Evolutionary conservation across 2,888 invertebrate genomes (phyloP).

Genomic region (Acronicta leporina): DNA sequence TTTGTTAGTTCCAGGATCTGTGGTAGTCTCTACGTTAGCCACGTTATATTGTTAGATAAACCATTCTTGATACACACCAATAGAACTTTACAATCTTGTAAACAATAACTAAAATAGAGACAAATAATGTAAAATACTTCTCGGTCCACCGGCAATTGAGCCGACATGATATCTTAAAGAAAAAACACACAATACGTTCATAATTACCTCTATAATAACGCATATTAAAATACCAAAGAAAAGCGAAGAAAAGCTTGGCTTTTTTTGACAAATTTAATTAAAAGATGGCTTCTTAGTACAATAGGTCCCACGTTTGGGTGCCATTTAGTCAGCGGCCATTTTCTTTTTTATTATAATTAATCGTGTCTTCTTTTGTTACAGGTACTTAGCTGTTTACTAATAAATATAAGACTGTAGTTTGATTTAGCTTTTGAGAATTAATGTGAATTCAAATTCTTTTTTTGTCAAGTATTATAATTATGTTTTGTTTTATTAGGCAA

Average conservation of each 20-base stretch:
- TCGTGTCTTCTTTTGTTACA: constrained; percentile 66
- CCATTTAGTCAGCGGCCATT: constrained; percentile 44
- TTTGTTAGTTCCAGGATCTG: too few species aligned
- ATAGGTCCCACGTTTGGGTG: constrained; percentile 48
- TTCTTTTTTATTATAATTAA: constrained; percentile 57
- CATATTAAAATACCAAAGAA: constrained; percentile 46
- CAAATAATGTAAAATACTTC: constrained; percentile 1
- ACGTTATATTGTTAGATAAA: too few species aligned
- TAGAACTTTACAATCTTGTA: too few species aligned
- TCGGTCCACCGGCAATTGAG: constrained; percentile 36
- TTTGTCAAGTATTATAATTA: too few species aligned
- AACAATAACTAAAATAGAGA: not conserved
- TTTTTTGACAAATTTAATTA: constrained; percentile 65
- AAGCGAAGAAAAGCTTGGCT: constrained; percentile 32
- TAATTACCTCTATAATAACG: constrained; percentile 33
- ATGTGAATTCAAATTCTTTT: too few species aligned
- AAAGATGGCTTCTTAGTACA: constrained; percentile 48
- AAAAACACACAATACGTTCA: constrained; percentile 45
- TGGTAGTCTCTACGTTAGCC: too few species aligned
- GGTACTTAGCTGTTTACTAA: constrained; percentile 51
- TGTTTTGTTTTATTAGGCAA: too few species aligned
- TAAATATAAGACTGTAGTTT: constrained; percentile 29
- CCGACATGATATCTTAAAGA: constrained; percentile 20
- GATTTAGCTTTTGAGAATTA: constrained; percentile 5
- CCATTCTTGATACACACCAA: too few species aligned